These are phyloP conservation scores for Drosophila picticornis DNA, from an alignment of 2,888 invertebrate genomes.

Conservation along the genomic window DNA sequence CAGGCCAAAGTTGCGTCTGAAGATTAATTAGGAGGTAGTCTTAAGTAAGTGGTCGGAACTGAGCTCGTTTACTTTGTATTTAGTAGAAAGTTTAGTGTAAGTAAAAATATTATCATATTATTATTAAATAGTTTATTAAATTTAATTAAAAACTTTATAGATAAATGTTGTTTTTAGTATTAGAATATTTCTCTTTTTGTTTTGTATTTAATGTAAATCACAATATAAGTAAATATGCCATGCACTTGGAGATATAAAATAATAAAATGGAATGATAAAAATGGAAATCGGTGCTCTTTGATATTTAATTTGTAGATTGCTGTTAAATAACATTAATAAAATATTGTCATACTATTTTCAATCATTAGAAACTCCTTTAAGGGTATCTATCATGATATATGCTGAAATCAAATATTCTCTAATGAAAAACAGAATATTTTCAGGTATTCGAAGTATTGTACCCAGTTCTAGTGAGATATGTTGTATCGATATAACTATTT, in stretches of 20 bases:
- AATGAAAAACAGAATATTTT: background rate
- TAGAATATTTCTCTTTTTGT: background rate
- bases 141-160: background rate
- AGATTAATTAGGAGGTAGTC: background rate
- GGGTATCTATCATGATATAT: background rate
- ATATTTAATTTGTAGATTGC: background rate
- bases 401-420: background rate
- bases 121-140: background rate
- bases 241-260: background rate
- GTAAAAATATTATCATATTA: background rate
- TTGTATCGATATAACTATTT: background rate
- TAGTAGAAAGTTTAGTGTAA: background rate
- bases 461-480: background rate
- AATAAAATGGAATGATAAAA: too few relatives aligned
- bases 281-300: too few relatives aligned
- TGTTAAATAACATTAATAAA: background rate
- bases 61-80: background rate
- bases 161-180: background rate
- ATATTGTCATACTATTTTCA: too few relatives aligned
- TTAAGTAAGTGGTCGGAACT: background rate
- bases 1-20: background rate
- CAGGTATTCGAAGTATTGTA: background rate
- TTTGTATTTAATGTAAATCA: background rate
- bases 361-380: background rate
- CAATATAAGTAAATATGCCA: background rate